A percentile compares a stretch with the other conserved stretches of the same genome.
These are phyloP conservation scores for Apeira syringaria DNA, from an alignment of 2,888 invertebrate genomes.

Conservation along the genomic window DNA sequence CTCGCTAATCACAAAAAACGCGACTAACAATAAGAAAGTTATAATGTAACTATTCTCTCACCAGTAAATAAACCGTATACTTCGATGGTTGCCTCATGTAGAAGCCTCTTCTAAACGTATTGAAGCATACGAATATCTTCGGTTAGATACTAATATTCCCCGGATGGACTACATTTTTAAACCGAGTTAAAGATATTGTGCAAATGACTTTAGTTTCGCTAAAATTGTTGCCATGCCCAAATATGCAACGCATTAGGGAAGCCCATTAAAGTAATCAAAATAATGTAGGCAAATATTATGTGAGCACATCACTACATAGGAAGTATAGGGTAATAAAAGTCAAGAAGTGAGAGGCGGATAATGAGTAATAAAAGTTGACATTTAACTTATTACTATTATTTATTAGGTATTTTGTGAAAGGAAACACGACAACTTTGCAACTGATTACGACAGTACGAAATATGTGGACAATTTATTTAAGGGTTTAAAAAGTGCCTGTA, in stretches of 20 bases:
- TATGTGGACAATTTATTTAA: too few species aligned
- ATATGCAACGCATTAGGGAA: neutral
- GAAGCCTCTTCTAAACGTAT: too few species aligned
- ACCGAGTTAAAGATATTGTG: neutral
- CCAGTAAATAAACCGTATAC: too few species aligned
- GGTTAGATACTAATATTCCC: too few species aligned
- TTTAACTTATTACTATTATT: neutral
- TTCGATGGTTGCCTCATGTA: too few species aligned
- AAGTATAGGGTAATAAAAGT: neutral
- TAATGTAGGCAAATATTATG: neutral
- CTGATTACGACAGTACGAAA: too few species aligned
- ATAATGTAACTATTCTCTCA: too few species aligned
- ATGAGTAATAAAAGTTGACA: neutral
- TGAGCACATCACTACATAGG: neutral
- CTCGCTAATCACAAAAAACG: too few species aligned
- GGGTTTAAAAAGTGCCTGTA: too few species aligned
- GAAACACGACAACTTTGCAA: too few species aligned
- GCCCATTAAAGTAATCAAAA: neutral
- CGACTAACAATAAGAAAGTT: too few species aligned
- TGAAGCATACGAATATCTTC: too few species aligned
- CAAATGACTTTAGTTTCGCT: neutral
- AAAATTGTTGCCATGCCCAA: neutral
- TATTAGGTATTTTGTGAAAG: constrained; percentile 2
- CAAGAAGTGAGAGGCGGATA: constrained; percentile 4
- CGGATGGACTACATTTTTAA: neutral